Percentiles rank a stretch among this genome's conserved stretches.
These are phyloP conservation scores for Ischnura elegans DNA, from an alignment of 2,888 invertebrate species.

Conservation along the genomic window DNA sequence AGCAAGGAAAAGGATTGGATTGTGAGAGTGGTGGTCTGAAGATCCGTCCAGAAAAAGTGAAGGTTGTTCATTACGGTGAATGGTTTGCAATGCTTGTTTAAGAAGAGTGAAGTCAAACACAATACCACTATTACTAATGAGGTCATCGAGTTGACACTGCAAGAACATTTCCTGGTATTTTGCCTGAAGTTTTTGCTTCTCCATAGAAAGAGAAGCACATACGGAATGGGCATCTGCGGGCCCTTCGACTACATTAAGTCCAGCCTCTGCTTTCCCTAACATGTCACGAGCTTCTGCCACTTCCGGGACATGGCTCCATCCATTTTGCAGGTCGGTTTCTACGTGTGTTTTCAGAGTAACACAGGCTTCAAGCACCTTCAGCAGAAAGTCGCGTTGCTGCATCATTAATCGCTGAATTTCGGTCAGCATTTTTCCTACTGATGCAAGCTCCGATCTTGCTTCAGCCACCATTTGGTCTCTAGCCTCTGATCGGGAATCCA, in stretches of 20 bases:
- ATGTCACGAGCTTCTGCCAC: constrained; percentile 84
- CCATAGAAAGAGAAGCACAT: constrained; percentile 82
- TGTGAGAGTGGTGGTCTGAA: constrained; percentile 76
- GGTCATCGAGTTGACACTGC: constrained; percentile 86
- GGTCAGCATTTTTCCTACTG: constrained; percentile 85
- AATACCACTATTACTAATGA: constrained; percentile 84
- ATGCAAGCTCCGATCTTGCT: constrained; percentile 82
- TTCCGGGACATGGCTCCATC: constrained; percentile 83
- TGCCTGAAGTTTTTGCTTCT: constrained; percentile 84
- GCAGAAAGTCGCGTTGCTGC: constrained; percentile 86
- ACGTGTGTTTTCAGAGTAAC: constrained; percentile 87
- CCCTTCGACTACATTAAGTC: constrained; percentile 81
- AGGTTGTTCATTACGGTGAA: constrained; percentile 81
- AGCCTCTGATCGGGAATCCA: constrained; percentile 84
- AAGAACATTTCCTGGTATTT: constrained; percentile 86
- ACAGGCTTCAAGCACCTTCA: constrained; percentile 87
- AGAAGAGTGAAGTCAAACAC: constrained; percentile 85
- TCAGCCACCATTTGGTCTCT: constrained; percentile 84
- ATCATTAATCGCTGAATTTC: constrained; percentile 86
- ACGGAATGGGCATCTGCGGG: constrained; percentile 83
- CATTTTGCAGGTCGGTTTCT: constrained; percentile 86
- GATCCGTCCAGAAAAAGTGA: constrained; percentile 73
- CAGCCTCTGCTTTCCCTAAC: constrained; percentile 82
- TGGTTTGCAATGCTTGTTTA: constrained; percentile 83
- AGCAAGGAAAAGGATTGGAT: constrained; percentile 86